Evolutionary conservation across 2,888 invertebrate species (phyloP), one percentile per base, ranked within the genome.

Genomic region (Lordiphosa andalusiaca): DNA sequence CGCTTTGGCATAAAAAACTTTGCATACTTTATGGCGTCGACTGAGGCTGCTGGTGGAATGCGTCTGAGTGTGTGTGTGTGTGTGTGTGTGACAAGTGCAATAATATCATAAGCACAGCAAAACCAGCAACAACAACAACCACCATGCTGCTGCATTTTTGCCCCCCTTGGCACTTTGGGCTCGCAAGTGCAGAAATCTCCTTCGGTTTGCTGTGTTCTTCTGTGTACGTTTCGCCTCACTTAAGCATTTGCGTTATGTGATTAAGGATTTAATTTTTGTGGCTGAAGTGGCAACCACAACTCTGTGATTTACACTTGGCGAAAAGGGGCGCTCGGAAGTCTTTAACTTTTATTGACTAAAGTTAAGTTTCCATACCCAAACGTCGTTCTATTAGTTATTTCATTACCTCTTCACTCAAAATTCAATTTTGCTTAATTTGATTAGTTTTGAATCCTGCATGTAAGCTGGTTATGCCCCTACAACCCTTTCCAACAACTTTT

Each of bases 211-310:
- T 36, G 6, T 46, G 16, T 16, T 35, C 19, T 36, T 36, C 36
- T 38, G 49, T 40, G 37, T 44, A 38, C 42, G 63, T 19, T 42
- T 42, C 51, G 42, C 42, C 35, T 25, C 56, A 67, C 71, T 74
- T 57, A 53, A 77, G 78, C 53, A 49, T 68, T 67, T 67, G 62
- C 67, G 69, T 73, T 78, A 84, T 84, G 82, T 85, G 84, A 85
- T 85, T 84, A 85, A 74, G 83, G 71, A 76, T 78, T 71, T 69
- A 74, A 76, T 82, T 76, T 25, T 68, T 76, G 65, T 37, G 68
- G 65, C 59, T 41, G 48, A 56, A 58, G 46, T 41, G 46, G 63
- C 19, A 63, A 48, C 40, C 49, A 33, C 35, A 51, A 47, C 53
- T 42, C 47, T 44, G 16, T 30, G 44, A 10, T 33, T 19, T 44